phyloP scores from a whole-genome alignment of 2,888 invertebrate species.

The Eristalinus sepulchralis region DNA sequence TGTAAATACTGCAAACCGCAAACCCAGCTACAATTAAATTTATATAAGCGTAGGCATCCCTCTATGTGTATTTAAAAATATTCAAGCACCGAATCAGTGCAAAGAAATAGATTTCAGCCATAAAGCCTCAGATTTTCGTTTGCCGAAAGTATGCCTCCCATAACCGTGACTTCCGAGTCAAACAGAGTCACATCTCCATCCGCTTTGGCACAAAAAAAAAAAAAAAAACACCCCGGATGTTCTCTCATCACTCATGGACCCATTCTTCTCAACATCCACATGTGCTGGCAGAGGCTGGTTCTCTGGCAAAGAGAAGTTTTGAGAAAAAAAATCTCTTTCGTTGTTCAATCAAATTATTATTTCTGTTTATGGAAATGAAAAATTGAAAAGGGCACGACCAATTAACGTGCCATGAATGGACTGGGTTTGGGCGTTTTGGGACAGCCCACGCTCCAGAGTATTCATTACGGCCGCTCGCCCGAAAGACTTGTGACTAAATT shows the following conservation, averaged over 20 bases:
- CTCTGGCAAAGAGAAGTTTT: neutral
- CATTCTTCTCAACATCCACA: neutral
- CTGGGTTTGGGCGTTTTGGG: conserved; percentile 10
- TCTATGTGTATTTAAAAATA: neutral
- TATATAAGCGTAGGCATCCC: neutral
- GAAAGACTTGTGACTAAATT: conserved; percentile 35
- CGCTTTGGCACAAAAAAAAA: conserved; percentile 28
- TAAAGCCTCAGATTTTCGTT: neutral
- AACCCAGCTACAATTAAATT: neutral
- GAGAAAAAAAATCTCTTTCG: conserved; percentile 18
- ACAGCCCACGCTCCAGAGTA: neutral
- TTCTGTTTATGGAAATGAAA: conserved; percentile 37
- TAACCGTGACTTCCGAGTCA: conserved; percentile 8
- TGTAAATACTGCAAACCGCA: too few species aligned
- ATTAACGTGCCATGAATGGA: conserved; percentile 40
- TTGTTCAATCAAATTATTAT: conserved; percentile 56
- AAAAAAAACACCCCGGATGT: conserved; percentile 37
- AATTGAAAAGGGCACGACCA: conserved; percentile 50
- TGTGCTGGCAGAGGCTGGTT: neutral
- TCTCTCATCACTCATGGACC: neutral
- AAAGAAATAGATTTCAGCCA: neutral
- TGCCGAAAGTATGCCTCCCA: conserved; percentile 4
- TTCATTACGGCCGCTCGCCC: neutral
- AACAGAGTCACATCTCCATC: conserved; percentile 13
- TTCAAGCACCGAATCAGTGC: neutral